A percentile compares a stretch with the other conserved stretches of the same genome.
phyloP scores from a whole-genome alignment of 2,113 vertebrate genomes.

The Empidonax traillii region DNA sequence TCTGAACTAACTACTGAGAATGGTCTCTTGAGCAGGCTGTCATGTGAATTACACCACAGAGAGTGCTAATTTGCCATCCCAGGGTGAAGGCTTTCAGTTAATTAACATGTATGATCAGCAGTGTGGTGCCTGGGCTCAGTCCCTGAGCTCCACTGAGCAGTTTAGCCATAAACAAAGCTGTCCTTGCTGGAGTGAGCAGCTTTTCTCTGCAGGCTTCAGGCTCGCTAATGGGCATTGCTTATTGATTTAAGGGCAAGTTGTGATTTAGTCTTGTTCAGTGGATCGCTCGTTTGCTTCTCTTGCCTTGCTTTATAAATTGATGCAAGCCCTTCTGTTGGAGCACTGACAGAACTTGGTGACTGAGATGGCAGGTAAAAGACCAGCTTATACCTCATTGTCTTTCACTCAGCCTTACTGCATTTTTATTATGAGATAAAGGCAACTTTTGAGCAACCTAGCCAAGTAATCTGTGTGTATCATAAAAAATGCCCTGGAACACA shows the following conservation, averaged over 20 bases:
- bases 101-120: neutral
- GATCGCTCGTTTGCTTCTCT: neutral
- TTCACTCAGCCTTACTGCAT: neutral
- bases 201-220: slow-evolving; percentile 20
- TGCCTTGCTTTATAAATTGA: neutral
- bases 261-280: neutral
- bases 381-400: neutral
- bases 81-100: neutral
- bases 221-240: neutral
- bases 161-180: neutral
- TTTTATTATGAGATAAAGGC: neutral
- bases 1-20: neutral
- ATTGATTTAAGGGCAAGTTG: neutral
- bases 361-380: neutral
- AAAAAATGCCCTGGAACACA: neutral
- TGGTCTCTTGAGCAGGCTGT: neutral
- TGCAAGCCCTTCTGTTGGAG: neutral
- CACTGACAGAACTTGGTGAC: neutral
- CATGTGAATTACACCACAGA: neutral
- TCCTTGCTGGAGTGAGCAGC: neutral
- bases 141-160: neutral
- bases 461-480: neutral
- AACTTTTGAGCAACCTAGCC: neutral
- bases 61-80: neutral
- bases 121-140: neutral